Percentiles rank a stretch among this genome's conserved stretches.
Conservation (phyloP, 1,140 invertebrate genomes). For the Cherax destructor region DNA sequence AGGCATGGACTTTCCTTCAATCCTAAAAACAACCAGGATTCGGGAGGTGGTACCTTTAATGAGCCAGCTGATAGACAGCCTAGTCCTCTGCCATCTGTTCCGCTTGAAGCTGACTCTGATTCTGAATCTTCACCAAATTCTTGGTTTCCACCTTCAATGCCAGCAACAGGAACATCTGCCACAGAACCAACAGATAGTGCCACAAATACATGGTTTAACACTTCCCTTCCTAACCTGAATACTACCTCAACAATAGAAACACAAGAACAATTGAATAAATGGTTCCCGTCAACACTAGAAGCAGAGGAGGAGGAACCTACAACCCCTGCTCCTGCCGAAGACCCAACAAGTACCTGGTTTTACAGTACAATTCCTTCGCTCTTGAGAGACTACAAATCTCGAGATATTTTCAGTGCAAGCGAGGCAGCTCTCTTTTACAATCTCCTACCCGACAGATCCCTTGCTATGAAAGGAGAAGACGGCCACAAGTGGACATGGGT, state of each 20-base stretch:
- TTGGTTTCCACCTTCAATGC: conserved; percentile 34
- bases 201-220: conserved; percentile 1
- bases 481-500: conserved; percentile 70
- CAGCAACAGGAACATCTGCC: not conserved
- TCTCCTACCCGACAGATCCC: conserved; percentile 69
- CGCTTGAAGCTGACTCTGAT: conserved; percentile 14
- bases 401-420: conserved; percentile 74
- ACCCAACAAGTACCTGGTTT: conserved; percentile 33
- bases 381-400: conserved; percentile 69
- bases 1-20: conserved; percentile 68
- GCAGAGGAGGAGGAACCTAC: not conserved
- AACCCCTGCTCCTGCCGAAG: not conserved
- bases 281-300: conserved; percentile 13
- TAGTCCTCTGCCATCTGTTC: not conserved
- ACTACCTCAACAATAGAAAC: not conserved
- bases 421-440: conserved; percentile 74
- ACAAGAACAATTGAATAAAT: conserved; percentile 26
- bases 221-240: not conserved
- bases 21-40: conserved; percentile 44
- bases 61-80: conserved; percentile 20
- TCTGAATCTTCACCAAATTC: conserved; percentile 44
- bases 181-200: not conserved
- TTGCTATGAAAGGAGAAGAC: conserved; percentile 60
- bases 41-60: conserved; percentile 37
- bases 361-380: conserved; percentile 64